phyloP scores from a whole-genome alignment of 1,140 invertebrate genomes.

The Triops cancriformis region DNA sequence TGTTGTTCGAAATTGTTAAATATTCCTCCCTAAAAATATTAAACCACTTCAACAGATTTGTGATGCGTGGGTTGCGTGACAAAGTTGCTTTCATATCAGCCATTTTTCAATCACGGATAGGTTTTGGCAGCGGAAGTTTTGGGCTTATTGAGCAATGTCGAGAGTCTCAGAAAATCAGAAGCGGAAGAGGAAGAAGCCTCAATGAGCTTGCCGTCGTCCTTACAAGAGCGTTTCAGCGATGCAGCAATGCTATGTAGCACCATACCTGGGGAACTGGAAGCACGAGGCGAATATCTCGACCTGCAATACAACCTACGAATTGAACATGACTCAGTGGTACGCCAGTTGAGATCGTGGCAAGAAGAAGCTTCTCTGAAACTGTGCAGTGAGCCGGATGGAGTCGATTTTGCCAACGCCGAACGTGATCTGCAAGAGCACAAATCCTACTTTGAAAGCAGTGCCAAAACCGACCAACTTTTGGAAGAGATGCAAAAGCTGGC shows the following conservation, averaged over 20 bases:
- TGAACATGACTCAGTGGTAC: constrained; percentile 42
- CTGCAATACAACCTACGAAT: constrained; percentile 60
- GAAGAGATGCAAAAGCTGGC: constrained; percentile 71
- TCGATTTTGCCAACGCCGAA: constrained; percentile 76
- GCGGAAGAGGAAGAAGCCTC: constrained; percentile 56
- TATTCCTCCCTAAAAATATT: no score
- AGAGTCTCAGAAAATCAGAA: constrained; percentile 5
- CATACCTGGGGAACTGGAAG: constrained; percentile 66
- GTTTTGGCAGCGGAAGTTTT: constrained; percentile 58
- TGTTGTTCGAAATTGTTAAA: no score
- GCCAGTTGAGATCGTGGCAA: constrained; percentile 70
- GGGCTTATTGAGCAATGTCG: constrained; percentile 58
- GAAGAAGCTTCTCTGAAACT: constrained; percentile 69
- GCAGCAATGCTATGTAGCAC: constrained; percentile 64
- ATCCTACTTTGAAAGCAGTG: constrained; percentile 37
- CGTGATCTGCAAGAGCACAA: constrained; percentile 77
- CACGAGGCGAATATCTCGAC: constrained; percentile 65
- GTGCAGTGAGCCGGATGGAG: constrained; percentile 65
- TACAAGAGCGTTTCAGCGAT: constrained; percentile 74
- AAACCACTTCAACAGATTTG: no score
- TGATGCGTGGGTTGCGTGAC: no score
- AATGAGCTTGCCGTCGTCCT: constrained; percentile 62
- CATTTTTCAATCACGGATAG: constrained; percentile 32
- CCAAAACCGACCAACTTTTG: constrained; percentile 61
- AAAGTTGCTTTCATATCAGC: no score